Conservation (phyloP, 2,113 vertebrate genomes). For the Megaptera novaeangliae region DNA sequence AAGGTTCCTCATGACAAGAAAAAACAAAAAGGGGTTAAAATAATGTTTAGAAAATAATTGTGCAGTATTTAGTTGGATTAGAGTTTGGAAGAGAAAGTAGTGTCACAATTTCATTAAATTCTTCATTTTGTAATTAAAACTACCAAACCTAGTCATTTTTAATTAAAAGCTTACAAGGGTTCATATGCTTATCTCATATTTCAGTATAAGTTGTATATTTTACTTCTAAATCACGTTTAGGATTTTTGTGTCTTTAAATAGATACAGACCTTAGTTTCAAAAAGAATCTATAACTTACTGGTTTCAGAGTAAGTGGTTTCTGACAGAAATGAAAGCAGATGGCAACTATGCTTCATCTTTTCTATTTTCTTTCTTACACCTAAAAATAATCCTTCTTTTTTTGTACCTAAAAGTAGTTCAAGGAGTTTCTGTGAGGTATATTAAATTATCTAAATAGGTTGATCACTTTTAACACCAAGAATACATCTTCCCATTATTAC, state of each 20-base stretch:
- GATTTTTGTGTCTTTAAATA: constrained; percentile 50
- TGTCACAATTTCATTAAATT: not conserved
- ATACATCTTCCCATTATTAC: not conserved
- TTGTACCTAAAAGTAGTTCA: constrained; percentile 33
- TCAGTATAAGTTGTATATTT: constrained; percentile 15
- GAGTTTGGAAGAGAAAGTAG: not conserved
- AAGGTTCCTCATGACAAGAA: not conserved
- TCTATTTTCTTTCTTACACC: not conserved
- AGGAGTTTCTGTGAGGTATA: not conserved
- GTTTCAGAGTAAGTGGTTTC: constrained; percentile 61
- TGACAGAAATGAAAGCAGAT: not conserved
- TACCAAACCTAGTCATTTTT: not conserved
- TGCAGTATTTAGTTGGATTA: not conserved
- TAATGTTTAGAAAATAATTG: constrained; percentile 10
- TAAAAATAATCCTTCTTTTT: constrained; percentile 67
- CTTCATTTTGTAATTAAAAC: constrained; percentile 22
- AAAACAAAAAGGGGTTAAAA: not conserved
- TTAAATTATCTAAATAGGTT: not conserved
- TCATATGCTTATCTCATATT: not conserved
- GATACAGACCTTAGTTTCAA: constrained; percentile 2
- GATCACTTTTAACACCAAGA: not conserved
- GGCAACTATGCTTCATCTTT: not conserved
- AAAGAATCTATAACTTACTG: not conserved
- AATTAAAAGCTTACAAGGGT: not conserved
- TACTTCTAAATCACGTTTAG: constrained; percentile 37